These are phyloP conservation scores for Heliconius hortense DNA, from an alignment of 2,888 invertebrate genomes.

Conservation along the genomic window DNA sequence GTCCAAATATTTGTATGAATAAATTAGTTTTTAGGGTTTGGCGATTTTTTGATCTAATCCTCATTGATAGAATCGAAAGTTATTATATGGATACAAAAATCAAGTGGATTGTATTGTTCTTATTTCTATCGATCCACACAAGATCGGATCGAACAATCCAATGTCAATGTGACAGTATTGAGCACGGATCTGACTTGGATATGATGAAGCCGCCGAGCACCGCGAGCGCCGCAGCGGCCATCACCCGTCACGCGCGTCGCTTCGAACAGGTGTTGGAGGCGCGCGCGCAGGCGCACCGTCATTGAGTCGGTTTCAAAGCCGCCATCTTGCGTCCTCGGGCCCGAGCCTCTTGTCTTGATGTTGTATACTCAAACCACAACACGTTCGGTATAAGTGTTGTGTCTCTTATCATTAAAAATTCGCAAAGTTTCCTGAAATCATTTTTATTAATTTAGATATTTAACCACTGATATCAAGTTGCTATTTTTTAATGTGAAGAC, in stretches of 20 bases:
- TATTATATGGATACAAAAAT: neutral
- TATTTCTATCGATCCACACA: slow-evolving; percentile 1
- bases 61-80: neutral
- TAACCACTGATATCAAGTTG: neutral
- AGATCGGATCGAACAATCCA: slow-evolving; percentile 2
- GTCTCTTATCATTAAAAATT: slow-evolving; percentile 92
- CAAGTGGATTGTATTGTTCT: neutral
- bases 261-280: slow-evolving; percentile 53
- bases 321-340: slow-evolving; percentile 90
- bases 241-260: slow-evolving; percentile 75
- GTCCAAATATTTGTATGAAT: no score
- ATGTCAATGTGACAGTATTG: slow-evolving; percentile 47
- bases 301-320: slow-evolving; percentile 89
- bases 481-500: no score
- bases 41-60: neutral
- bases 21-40: no score
- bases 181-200: slow-evolving; percentile 53
- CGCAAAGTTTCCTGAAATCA: slow-evolving; percentile 89
- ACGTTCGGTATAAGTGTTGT: slow-evolving; percentile 96
- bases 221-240: slow-evolving; percentile 66
- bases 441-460: neutral
- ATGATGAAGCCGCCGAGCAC: slow-evolving; percentile 65
- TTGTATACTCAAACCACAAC: slow-evolving; percentile 96
- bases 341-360: slow-evolving; percentile 90
- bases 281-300: slow-evolving; percentile 84